Percentiles rank a stretch among this genome's conserved stretches.
phyloP scores from a whole-genome alignment of 2,888 invertebrate species.

The Melinaea marsaeus region DNA sequence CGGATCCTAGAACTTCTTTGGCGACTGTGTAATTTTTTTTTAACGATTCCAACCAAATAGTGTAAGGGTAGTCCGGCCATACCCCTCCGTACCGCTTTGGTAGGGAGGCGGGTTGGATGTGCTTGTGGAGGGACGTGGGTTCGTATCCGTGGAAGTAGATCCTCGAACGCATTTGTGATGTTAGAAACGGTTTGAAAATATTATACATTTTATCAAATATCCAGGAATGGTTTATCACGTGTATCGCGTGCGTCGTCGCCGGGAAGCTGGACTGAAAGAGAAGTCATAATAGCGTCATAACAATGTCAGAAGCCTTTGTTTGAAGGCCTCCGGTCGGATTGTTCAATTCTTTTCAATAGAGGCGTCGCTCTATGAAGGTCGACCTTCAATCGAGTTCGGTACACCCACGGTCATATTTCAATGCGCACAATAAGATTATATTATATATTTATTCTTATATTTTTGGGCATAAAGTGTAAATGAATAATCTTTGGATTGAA shows the following conservation, averaged over 20 bases:
- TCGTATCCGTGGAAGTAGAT: conserved; percentile 86
- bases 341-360: neutral
- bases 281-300: neutral
- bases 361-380: conserved; percentile 1
- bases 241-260: conserved; percentile 84
- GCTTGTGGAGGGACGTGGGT: conserved; percentile 84
- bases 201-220: conserved; percentile 87
- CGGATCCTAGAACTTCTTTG: conserved; percentile 80
- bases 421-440: neutral
- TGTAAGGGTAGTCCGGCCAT: conserved; percentile 84
- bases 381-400: neutral
- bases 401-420: conserved; percentile 2
- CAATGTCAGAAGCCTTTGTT: conserved; percentile 11
- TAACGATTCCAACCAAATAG: conserved; percentile 84
- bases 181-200: conserved; percentile 87
- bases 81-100: conserved; percentile 84
- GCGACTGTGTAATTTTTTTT: conserved; percentile 76
- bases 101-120: conserved; percentile 82
- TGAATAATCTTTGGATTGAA: neutral
- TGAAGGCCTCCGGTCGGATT: conserved; percentile 4
- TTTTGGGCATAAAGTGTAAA: neutral
- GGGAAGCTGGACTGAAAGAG: conserved; percentile 82
- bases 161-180: conserved; percentile 80
- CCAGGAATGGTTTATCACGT: conserved; percentile 89
- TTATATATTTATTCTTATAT: neutral